Evolutionary conservation across 53 echinoderm and acorn worm genomes (phyloP).

Genomic region (Pentamera pediparva): DNA sequence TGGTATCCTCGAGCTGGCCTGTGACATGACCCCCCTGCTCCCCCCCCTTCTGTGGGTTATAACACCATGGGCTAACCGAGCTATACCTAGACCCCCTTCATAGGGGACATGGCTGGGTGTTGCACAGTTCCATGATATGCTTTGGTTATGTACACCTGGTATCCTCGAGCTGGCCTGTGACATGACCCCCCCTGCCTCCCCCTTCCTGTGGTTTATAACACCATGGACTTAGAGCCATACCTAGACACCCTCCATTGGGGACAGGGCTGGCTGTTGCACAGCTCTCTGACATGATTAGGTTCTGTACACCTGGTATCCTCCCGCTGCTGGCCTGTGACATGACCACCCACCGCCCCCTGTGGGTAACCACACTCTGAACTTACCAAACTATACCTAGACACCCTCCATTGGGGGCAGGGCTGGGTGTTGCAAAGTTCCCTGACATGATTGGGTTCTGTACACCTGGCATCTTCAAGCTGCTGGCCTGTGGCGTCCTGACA

Average conservation of each 20-base stretch:
- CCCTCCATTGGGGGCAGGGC: conserved; percentile 66
- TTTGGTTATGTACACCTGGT: conserved; percentile 49
- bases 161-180: conserved; percentile 35
- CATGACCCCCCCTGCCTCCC: no score
- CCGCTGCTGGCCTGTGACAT: conserved; percentile 21
- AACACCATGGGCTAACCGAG: conserved; percentile 73
- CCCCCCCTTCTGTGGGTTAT: no score
- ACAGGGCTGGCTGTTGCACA: conserved; percentile 65
- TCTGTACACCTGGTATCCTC: conserved; percentile 56
- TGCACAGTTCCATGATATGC: conserved; percentile 57
- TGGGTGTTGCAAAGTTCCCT: conserved; percentile 64
- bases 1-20: conserved; percentile 33
- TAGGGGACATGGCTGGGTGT: conserved; percentile 54
- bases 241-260: conserved; percentile 58
- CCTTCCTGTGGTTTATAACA: no score
- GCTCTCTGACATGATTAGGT: conserved; percentile 26
- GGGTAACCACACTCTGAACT: conserved; percentile 5
- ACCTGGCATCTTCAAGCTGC: conserved; percentile 38
- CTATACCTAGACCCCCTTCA: conserved; percentile 66
- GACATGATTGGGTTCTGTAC: conserved; percentile 43
- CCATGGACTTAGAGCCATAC: conserved; percentile 76
- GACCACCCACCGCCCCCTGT: not conserved
- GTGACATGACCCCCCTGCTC: no score
- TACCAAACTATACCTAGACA: conserved; percentile 60
- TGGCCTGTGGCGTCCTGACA: conserved; percentile 56